A percentile compares a stretch with the other conserved stretches of the same genome.
phyloP scores from a whole-genome alignment of 1,140 invertebrate species.

The Drosophila punjabiensis region DNA sequence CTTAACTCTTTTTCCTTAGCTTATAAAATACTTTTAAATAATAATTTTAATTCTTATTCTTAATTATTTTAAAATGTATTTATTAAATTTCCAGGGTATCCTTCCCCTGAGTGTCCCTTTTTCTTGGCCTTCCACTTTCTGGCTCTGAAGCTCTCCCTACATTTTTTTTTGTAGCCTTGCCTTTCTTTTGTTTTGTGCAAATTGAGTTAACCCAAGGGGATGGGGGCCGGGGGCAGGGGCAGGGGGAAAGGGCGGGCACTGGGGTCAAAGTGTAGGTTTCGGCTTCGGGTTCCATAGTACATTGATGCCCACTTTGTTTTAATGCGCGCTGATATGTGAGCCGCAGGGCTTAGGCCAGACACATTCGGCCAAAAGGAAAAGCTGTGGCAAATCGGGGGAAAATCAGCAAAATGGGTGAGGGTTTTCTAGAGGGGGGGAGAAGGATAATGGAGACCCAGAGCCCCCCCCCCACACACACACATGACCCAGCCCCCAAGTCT shows the following conservation, averaged over 20 bases:
- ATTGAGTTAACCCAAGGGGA: slow-evolving; percentile 60
- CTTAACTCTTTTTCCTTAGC: too few species aligned
- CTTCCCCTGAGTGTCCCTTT: too few species aligned
- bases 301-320: slow-evolving; percentile 82
- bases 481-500: slow-evolving; percentile 5
- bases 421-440: not conserved
- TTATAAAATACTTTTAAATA: not conserved
- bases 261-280: slow-evolving; percentile 33
- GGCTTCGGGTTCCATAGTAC: slow-evolving; percentile 64
- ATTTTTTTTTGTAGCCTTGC: slow-evolving; percentile 15
- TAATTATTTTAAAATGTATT: not conserved
- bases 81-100: slow-evolving; percentile 9
- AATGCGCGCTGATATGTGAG: slow-evolving; percentile 82
- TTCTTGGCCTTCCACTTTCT: not conserved
- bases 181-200: slow-evolving; percentile 63
- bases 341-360: slow-evolving; percentile 74
- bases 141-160: slow-evolving; percentile 8
- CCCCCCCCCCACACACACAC: slow-evolving; percentile 10
- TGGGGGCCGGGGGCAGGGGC: not conserved
- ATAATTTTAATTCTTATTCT: not conserved
- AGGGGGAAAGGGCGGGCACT: not conserved
- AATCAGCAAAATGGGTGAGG: not conserved
- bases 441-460: slow-evolving; percentile 10
- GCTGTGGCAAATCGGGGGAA: slow-evolving; percentile 14
- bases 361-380: slow-evolving; percentile 43